Evolutionary conservation across 2,113 vertebrate genomes (phyloP).

Genomic region (Lonchura striata): DNA sequence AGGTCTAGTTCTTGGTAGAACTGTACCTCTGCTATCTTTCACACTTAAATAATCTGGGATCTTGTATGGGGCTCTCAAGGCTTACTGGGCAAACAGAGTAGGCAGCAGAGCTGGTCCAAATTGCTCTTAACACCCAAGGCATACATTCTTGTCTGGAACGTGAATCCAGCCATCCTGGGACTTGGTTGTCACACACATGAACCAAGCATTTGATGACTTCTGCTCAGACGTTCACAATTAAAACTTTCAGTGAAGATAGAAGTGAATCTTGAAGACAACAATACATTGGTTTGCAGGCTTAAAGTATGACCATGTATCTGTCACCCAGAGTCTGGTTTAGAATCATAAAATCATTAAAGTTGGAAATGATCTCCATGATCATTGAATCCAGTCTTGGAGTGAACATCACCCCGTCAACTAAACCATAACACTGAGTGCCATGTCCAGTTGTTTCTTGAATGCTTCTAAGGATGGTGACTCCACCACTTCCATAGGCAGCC

Average conservation of each 20-base stretch:
- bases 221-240: neutral
- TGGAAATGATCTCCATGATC: neutral
- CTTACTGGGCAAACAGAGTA: neutral
- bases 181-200: neutral
- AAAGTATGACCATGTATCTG: neutral
- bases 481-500: neutral
- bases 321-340: neutral
- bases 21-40: neutral
- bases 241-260: neutral
- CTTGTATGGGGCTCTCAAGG: neutral
- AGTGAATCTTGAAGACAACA: neutral
- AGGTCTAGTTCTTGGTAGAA: neutral
- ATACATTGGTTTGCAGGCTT: neutral
- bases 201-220: neutral
- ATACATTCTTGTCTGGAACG: neutral
- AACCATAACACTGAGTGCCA: neutral
- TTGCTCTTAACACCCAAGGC: neutral
- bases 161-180: neutral
- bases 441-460: neutral
- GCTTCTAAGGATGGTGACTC: neutral
- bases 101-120: neutral
- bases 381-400: neutral
- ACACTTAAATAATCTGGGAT: neutral
- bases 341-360: neutral
- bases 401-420: neutral